Evolutionary conservation across 2,888 invertebrate genomes (phyloP).

Genomic region (Conchocele bisecta): DNA sequence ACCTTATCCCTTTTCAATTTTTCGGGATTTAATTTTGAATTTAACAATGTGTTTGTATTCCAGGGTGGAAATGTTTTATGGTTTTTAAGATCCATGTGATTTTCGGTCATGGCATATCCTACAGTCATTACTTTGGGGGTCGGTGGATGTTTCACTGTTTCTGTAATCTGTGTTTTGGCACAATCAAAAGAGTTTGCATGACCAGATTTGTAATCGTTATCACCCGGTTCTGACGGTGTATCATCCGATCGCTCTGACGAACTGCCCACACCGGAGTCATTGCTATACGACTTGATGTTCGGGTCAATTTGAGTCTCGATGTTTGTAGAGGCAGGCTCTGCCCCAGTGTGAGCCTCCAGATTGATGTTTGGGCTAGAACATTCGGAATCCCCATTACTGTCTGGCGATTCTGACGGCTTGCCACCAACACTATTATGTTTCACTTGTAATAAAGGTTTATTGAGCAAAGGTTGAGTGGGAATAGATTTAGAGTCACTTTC

Average conservation of each 20-base stretch:
- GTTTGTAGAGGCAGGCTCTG: conserved; percentile 61
- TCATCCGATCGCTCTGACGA: conserved; percentile 78
- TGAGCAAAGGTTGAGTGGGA: conserved; percentile 69
- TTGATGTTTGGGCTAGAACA: conserved; percentile 72
- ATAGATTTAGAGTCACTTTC: conserved; percentile 57
- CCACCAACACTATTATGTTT: conserved; percentile 55
- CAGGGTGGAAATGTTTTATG: conserved; percentile 49
- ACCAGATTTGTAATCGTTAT: conserved; percentile 69
- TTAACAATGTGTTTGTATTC: conserved; percentile 24
- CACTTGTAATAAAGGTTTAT: conserved; percentile 62
- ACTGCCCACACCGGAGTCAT: conserved; percentile 78
- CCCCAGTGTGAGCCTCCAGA: conserved; percentile 63
- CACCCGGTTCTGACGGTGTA: conserved; percentile 75
- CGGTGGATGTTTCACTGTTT: conserved; percentile 49
- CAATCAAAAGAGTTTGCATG: conserved; percentile 56
- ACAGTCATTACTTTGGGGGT: conserved; percentile 67
- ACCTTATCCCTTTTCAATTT: conserved; percentile 46
- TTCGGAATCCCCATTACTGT: conserved; percentile 70
- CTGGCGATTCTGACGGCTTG: conserved; percentile 53
- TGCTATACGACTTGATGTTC: conserved; percentile 69
- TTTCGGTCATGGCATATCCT: conserved; percentile 59
- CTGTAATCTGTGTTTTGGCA: conserved; percentile 51
- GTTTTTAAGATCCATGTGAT: conserved; percentile 41
- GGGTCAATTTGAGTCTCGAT: conserved; percentile 64
- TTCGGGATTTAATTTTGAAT: conserved; percentile 35